These are phyloP conservation scores for Alcedo atthis DNA, from an alignment of 2,797 vertebrate species.

Conservation along the genomic window DNA sequence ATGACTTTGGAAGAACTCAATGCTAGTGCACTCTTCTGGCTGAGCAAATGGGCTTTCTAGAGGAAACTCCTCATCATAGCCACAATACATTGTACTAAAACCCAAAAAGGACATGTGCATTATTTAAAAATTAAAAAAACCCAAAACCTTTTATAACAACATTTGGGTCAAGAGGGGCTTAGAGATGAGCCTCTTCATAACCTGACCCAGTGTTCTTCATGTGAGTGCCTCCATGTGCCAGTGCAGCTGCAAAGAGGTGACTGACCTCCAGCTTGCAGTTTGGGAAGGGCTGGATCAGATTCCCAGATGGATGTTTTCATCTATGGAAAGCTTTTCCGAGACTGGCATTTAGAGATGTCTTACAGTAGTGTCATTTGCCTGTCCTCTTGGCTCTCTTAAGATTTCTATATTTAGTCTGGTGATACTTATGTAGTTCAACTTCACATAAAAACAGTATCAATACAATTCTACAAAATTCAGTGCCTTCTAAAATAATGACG, in stretches of 20 bases:
- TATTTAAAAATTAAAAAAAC: neutral
- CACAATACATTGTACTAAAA: neutral
- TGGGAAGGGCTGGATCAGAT: neutral
- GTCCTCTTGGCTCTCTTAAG: neutral
- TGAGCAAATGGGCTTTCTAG: neutral
- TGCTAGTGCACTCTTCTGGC: neutral
- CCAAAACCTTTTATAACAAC: neutral
- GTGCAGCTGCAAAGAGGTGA: neutral
- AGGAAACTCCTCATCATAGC: neutral
- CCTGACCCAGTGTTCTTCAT: neutral
- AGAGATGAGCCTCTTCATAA: neutral
- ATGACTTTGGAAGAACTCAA: neutral
- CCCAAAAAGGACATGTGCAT: neutral
- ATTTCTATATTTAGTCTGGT: neutral
- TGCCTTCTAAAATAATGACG: neutral
- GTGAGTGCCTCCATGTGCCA: neutral
- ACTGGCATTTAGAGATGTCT: neutral
- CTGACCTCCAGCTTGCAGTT: neutral
- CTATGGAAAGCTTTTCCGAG: neutral
- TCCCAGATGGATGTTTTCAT: accelerated
- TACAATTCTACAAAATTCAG: neutral
- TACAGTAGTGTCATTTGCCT: neutral
- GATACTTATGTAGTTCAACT: neutral
- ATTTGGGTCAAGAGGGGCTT: neutral
- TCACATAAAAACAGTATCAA: neutral